Evolutionary conservation across 2,888 invertebrate species (phyloP).

Genomic region (Dioctria rufipes): DNA sequence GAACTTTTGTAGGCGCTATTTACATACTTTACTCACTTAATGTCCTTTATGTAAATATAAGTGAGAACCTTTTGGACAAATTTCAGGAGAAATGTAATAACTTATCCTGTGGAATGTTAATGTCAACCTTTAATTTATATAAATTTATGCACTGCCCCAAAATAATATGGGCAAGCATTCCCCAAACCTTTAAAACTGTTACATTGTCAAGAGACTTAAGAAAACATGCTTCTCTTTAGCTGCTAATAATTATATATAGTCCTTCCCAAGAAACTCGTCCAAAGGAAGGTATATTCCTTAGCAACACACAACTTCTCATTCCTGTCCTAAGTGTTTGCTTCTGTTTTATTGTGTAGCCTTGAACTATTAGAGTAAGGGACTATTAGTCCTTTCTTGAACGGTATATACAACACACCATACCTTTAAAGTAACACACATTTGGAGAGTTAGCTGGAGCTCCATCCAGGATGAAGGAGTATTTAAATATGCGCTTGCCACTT

Average conservation of each 20-base stretch:
- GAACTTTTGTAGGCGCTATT: too few relatives aligned
- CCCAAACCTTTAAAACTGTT: neutral
- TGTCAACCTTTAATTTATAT: conserved; percentile 56
- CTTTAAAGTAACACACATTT: conserved; percentile 41
- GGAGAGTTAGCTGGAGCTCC: conserved; percentile 3
- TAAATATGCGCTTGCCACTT: conserved; percentile 41
- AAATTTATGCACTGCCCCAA: conserved; percentile 53
- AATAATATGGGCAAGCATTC: conserved; percentile 41
- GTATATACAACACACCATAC: conserved; percentile 12
- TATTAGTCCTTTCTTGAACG: conserved; percentile 12
- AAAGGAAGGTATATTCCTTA: conserved; percentile 37
- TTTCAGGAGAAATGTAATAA: conserved; percentile 37
- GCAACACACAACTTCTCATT: neutral
- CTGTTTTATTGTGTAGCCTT: conserved; percentile 35
- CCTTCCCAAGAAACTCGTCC: conserved; percentile 54
- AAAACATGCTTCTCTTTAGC: conserved; percentile 51
- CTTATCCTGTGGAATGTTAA: conserved; percentile 52
- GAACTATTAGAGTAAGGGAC: conserved; percentile 7
- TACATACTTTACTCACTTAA: too few relatives aligned
- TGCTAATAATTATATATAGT: conserved; percentile 58
- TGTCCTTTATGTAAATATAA: too few relatives aligned
- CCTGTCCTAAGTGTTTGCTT: neutral
- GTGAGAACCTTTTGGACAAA: neutral
- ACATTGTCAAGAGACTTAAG: conserved; percentile 44
- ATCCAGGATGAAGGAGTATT: neutral